These are phyloP conservation scores for Apteryx mantelli DNA, from an alignment of 2,113 vertebrate genomes.

Conservation along the genomic window DNA sequence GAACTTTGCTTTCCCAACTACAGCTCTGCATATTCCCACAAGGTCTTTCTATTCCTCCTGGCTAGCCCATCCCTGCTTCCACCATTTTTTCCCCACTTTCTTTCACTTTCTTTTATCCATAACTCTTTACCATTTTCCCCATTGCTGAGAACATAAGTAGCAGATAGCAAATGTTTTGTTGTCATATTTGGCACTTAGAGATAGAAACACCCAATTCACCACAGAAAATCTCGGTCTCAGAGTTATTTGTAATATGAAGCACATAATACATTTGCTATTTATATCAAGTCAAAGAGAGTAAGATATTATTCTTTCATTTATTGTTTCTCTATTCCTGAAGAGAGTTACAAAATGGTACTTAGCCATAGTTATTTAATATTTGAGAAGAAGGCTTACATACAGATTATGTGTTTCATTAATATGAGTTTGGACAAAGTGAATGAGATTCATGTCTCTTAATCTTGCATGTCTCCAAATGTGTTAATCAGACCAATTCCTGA, in stretches of 20 bases:
- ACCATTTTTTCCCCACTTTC: no score
- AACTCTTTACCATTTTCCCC: no score
- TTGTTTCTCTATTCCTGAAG: background rate
- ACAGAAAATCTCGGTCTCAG: background rate
- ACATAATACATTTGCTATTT: background rate
- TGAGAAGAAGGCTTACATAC: no score
- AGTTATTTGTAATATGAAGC: accelerated
- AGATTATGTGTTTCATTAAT: accelerated
- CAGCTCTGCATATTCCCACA: no score
- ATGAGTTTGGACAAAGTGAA: background rate
- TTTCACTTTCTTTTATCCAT: no score
- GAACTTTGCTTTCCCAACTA: no score
- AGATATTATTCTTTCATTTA: background rate
- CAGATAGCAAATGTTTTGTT: no score
- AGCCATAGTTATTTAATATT: background rate
- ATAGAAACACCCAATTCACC: background rate
- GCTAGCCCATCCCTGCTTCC: no score
- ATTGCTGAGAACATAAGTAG: no score
- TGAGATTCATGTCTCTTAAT: background rate
- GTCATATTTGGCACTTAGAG: no score
- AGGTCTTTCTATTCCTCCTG: no score
- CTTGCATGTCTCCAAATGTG: accelerated
- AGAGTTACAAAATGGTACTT: background rate
- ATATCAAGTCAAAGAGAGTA: background rate
- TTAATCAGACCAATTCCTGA: background rate